A percentile compares a stretch with the other conserved stretches of the same genome.
phyloP scores from a whole-genome alignment of 1,140 invertebrate genomes.

The Euura lappo region DNA sequence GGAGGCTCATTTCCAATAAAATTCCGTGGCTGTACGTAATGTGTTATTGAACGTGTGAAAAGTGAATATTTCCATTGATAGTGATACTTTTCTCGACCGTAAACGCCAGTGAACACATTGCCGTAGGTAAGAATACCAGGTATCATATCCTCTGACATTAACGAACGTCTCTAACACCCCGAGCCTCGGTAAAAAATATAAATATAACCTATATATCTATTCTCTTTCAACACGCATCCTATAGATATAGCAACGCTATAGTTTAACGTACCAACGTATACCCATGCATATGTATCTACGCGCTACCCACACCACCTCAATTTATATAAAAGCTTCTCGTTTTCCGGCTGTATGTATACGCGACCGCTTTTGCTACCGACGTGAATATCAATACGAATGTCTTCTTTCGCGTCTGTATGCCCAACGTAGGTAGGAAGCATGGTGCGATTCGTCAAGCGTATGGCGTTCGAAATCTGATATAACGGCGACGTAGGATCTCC shows the following conservation, averaged over 20 bases:
- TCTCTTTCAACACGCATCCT: neutral
- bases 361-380: neutral
- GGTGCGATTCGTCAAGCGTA: neutral
- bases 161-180: neutral
- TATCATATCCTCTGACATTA: slow-evolving; percentile 16
- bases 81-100: slow-evolving; percentile 42
- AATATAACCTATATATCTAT: slow-evolving; percentile 36
- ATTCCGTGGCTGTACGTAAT: slow-evolving; percentile 44
- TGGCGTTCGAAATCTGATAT: neutral
- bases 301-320: neutral
- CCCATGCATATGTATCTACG: neutral
- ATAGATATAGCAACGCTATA: neutral
- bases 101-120: slow-evolving; percentile 42
- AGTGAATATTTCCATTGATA: slow-evolving; percentile 47
- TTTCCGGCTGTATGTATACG: neutral
- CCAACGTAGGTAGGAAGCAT: neutral
- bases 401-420: too few relatives aligned
- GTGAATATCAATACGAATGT: neutral
- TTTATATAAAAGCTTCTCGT: neutral
- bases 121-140: slow-evolving; percentile 35
- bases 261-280: neutral
- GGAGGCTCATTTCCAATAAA: slow-evolving; percentile 53
- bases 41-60: slow-evolving; percentile 47
- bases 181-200: slow-evolving; percentile 25
- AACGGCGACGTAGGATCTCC: too few relatives aligned